These are phyloP conservation scores for Macaca mulatta DNA, from an alignment of 2,113 vertebrate genomes.

Conservation along the genomic window DNA sequence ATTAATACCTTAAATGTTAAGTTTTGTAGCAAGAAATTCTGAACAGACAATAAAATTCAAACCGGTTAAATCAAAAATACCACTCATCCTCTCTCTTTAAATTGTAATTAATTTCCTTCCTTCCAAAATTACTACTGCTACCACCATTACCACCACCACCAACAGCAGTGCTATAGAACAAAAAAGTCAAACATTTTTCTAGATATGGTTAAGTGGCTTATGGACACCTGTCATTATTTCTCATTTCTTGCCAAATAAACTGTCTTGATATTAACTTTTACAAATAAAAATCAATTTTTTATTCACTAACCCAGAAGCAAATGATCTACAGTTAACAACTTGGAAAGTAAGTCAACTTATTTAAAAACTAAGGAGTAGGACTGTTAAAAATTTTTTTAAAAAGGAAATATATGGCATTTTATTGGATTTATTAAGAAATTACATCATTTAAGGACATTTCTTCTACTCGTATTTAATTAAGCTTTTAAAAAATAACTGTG, in stretches of 20 bases:
- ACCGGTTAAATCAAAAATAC: neutral
- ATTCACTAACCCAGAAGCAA: neutral
- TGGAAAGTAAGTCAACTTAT: neutral
- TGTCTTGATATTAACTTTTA: neutral
- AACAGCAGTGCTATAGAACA: neutral
- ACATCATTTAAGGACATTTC: neutral
- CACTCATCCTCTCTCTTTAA: neutral
- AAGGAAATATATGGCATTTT: neutral
- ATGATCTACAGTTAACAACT: neutral
- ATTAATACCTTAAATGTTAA: neutral
- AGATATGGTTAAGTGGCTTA: neutral
- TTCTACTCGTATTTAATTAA: neutral
- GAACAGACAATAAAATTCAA: neutral
- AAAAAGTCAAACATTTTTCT: neutral
- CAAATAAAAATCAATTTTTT: neutral
- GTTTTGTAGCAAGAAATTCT: neutral
- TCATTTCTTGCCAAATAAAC: neutral
- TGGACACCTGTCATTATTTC: neutral
- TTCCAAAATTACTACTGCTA: neutral
- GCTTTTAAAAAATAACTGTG: neutral
- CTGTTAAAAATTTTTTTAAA: neutral
- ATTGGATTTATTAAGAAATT: neutral
- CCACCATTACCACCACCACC: fast-evolving
- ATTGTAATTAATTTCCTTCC: neutral
- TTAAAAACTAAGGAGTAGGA: neutral